Conservation (phyloP, 2,888 invertebrate species). For the Esperia sulphurella region DNA sequence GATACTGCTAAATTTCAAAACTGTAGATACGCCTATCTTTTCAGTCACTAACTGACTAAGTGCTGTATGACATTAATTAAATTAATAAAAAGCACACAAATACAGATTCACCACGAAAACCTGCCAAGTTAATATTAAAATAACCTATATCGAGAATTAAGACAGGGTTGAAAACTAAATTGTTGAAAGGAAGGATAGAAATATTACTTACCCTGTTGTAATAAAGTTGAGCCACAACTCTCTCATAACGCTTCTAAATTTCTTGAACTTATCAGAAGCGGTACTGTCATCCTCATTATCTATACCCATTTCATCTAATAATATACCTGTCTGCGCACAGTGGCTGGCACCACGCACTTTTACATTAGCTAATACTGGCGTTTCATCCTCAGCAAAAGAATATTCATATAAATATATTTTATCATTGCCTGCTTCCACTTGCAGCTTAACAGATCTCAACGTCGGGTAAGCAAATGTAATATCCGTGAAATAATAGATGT, state of each 20-base stretch:
- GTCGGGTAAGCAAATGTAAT: constrained; percentile 25
- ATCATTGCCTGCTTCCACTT: constrained; percentile 27
- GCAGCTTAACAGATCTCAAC: constrained; percentile 25
- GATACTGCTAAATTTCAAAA: too few species aligned
- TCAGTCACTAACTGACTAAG: too few species aligned
- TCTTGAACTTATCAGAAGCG: constrained; percentile 18
- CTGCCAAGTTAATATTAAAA: too few species aligned
- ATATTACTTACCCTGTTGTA: constrained; percentile 37
- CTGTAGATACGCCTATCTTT: too few species aligned
- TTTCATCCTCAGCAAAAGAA: constrained; percentile 28
- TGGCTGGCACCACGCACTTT: constrained; percentile 31
- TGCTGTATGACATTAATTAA: too few species aligned
- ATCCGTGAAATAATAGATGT: constrained; percentile 36
- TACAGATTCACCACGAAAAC: too few species aligned
- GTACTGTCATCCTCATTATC: constrained; percentile 8
- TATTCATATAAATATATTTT: constrained; percentile 36
- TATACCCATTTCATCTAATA: constrained; percentile 17
- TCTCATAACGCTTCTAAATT: constrained; percentile 23
- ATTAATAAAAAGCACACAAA: too few species aligned
- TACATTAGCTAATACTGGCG: constrained; percentile 1
- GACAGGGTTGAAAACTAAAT: too few species aligned
- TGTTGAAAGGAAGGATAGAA: background rate
- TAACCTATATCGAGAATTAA: too few species aligned
- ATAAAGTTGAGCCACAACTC: constrained; percentile 42
- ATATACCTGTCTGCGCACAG: constrained; percentile 28